Percentiles rank a stretch among this genome's conserved stretches.
Conservation (phyloP, 2,113 vertebrate genomes). For the Rhizomys pruinosus region DNA sequence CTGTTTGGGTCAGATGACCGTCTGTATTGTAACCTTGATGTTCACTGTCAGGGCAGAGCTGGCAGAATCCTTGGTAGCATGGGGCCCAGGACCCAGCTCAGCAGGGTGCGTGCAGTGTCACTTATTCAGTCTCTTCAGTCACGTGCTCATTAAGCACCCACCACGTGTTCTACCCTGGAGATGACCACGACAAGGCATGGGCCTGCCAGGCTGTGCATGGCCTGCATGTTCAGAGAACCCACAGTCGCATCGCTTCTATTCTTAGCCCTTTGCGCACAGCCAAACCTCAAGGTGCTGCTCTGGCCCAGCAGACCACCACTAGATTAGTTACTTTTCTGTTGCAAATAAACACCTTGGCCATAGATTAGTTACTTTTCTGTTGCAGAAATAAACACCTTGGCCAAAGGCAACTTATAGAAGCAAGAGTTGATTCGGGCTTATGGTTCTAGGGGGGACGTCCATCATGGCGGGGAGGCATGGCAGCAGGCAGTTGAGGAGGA, state of each 20-base stretch:
- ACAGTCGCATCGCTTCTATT: background rate
- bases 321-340: too few relatives aligned
- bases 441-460: too few relatives aligned
- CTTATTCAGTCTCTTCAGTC: background rate
- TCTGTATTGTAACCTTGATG: background rate
- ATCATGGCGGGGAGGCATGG: too few relatives aligned
- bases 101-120: background rate
- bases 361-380: too few relatives aligned
- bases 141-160: background rate
- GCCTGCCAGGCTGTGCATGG: too few relatives aligned
- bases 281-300: background rate
- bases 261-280: background rate
- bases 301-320: background rate
- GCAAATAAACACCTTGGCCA: too few relatives aligned
- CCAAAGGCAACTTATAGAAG: too few relatives aligned
- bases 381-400: too few relatives aligned
- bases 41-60: background rate
- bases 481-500: too few relatives aligned
- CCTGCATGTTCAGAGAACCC: background rate
- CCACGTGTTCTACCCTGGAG: background rate
- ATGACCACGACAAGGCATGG: fast-evolving
- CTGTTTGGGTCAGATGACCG: background rate
- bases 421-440: too few relatives aligned
- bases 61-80: background rate
- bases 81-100: background rate